Base-by-base conservation (phyloP, 2,888 invertebrate genomes). In the Macrosoma leucophasiata region DNA sequence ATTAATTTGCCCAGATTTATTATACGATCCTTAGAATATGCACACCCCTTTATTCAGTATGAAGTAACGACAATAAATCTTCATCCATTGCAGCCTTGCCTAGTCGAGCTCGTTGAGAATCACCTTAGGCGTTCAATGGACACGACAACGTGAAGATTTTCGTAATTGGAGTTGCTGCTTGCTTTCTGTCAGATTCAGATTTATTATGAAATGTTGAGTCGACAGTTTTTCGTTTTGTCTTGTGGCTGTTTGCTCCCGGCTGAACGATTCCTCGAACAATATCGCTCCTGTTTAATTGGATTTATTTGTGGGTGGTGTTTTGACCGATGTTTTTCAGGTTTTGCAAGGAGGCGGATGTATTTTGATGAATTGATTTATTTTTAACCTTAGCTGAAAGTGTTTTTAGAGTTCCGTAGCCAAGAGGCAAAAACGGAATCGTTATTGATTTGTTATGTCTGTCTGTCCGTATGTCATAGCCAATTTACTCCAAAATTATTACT, bases 1-100 rank as follows among this genome's bases (percentile, higher is more conserved):
- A 79, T 79, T 82, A 79, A 82, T 82, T 75, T 70, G 60, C 39
- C 57, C 72, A 63, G 78, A 82, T 79, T 81, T 79, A 79, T 81
- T 78, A 74, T 62, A 52, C 34, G 55, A 68, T 57, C 58, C 62
- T 62, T 53, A 65, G 65, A 66, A 57, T 61, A 58, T 56, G 58
- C 58, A 58, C 50, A 52, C 52, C 48, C 48, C 41, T 45, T 37
- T 36, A 32, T 35, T 36, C 28, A 23, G 34, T 28, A 38, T 28
- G 41, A 46, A 50, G 48, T 48, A 45, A 32, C 21, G 29, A 36
- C 47, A 35, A 51, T 52, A 53, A 55, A 55, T 48, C 46, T 46
- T 41, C 40, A 49, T 56, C 46, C 60, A 55, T 52, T 56, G 62
- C 63, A 46, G 48, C 13, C 27, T 23, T 22, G 25, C 21, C 33